phyloP scores from a whole-genome alignment of 2,113 vertebrate genomes.

The Tamias sibiricus region DNA sequence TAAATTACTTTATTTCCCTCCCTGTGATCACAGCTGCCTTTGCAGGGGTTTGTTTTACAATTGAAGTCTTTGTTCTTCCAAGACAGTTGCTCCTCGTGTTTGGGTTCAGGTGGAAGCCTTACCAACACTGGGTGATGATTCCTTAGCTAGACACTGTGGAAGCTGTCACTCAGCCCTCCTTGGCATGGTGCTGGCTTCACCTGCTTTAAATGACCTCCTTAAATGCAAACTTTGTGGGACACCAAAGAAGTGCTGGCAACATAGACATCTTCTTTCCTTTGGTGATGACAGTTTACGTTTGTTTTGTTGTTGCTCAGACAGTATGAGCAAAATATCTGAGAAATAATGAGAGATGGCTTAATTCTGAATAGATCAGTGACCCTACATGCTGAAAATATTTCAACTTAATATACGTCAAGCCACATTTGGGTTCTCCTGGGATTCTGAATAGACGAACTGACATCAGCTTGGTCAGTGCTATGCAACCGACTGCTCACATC shows the following conservation, averaged over 20 bases:
- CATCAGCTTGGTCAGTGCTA: neutral
- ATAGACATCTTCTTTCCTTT: neutral
- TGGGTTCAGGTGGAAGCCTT: constrained; percentile 77
- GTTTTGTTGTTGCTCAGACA: constrained; percentile 1
- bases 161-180: constrained; percentile 72
- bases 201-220: constrained; percentile 59
- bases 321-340: neutral
- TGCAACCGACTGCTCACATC: neutral
- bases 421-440: neutral
- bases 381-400: neutral
- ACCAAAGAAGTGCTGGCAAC: neutral
- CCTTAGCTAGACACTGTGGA: constrained; percentile 68
- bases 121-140: constrained; percentile 77
- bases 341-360: neutral
- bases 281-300: neutral
- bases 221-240: constrained; percentile 61
- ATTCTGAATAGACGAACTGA: neutral
- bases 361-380: neutral
- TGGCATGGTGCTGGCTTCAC: constrained; percentile 23
- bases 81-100: constrained; percentile 75
- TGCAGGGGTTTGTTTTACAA: constrained; percentile 70
- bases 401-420: neutral
- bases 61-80: constrained; percentile 80
- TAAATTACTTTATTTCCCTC: constrained; percentile 74
- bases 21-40: constrained; percentile 76